Evolutionary conservation across 2,797 vertebrate genomes (phyloP), one percentile per base, ranked within the genome.

Genomic region (Dryobates pubescens): DNA sequence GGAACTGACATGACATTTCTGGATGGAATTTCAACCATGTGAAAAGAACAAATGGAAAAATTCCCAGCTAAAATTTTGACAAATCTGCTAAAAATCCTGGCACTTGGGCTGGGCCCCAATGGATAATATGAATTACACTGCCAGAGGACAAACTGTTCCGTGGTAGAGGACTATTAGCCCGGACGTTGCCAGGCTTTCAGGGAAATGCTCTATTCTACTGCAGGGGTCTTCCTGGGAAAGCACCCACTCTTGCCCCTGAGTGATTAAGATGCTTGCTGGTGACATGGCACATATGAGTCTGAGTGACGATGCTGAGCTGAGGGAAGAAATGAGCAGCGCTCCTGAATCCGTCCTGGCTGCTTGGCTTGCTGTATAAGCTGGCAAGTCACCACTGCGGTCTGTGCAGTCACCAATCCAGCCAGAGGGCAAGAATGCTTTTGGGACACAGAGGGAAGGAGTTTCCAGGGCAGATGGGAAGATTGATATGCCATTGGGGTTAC

Each of bases 161-260:
- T 83, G 82, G 38, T 47, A 20, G 19, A 68, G 24, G 3, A 91
- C 13, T 36, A 71, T 47, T 88, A 84, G 32, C 32, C 61, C 43
- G 61, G 54, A 54, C 64, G 16, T 20, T 89, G 86, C 54, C 72
- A 68, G 58, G 14, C 11, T 82, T 86, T 82, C 2, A 2, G 57
- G 32, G 38, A 75, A 93, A 77, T 62, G 13, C 13, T 82, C 45
- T 63, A 17, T 47, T 68, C n/a, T 56, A 1, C 22, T 71, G 24
- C 14, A 43, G 20, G 53, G 71, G 65, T 91, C 82, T 88, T 95
- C 70, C 91, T 67, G 91, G 94, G 93, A 95, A 96, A 95, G 59
- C 19, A 93, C 93, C 94, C 70, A 8, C 34, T 77, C 38, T 45
- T 59, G 62, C 67, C 82, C 79, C 93, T 16, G 3, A 32, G 27